Evolutionary conservation across 1,140 invertebrate species (phyloP).

Genomic region (Callitettix versicolor): DNA sequence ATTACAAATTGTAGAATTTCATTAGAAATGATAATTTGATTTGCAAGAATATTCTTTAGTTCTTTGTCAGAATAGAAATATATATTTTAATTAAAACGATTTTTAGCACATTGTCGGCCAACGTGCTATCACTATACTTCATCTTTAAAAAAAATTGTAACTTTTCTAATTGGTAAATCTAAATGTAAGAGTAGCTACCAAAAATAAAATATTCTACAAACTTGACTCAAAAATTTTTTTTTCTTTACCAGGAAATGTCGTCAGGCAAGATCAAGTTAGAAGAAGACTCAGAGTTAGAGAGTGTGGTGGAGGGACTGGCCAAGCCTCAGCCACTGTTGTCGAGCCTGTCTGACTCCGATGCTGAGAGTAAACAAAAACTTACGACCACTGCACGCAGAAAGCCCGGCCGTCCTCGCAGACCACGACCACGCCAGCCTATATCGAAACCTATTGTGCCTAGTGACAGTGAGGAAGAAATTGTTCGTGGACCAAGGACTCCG

Average conservation of each 20-base stretch:
- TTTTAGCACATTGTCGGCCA: no score
- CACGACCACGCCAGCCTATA: not conserved
- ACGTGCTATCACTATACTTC: no score
- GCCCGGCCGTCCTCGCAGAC: not conserved
- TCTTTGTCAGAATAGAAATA: no score
- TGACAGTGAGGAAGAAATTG: conserved; percentile 12
- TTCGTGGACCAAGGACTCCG: conserved; percentile 3
- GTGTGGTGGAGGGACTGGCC: conserved; percentile 7
- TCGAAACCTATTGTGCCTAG: not conserved
- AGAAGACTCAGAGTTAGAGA: conserved; percentile 19
- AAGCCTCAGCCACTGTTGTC: conserved; percentile 22
- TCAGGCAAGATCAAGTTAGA: conserved; percentile 10
- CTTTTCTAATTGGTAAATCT: no score
- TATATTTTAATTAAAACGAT: no score
- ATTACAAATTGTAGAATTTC: no score
- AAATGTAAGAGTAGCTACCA: no score
- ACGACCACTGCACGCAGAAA: not conserved
- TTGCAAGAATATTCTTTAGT: no score
- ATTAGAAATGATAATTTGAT: no score
- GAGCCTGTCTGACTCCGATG: conserved; percentile 25
- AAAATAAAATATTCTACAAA: no score
- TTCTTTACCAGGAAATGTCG: not conserved
- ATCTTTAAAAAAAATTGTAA: no score
- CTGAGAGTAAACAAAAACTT: conserved; percentile 15
- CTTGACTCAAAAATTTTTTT: no score